Evolutionary conservation across 2,797 vertebrate genomes (phyloP), one percentile per base, ranked within the genome.

Genomic region (Gobionotothen gibberifrons): DNA sequence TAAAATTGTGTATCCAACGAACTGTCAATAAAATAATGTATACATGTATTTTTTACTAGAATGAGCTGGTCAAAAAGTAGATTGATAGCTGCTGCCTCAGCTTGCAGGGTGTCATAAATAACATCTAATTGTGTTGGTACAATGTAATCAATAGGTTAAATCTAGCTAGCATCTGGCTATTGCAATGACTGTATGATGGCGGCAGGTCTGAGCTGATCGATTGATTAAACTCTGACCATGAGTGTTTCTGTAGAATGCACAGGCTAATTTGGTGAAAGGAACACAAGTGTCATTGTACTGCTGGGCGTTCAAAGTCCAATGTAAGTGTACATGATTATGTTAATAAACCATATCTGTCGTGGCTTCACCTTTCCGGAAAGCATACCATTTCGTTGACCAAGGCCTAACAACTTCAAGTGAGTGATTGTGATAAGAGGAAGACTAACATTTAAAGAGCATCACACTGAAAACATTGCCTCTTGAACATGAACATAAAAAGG

Each of bases 401-500:
- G 12, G 22, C 0, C 15, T 56, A 15, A 36, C 21, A 54, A 55
- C 11, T 40, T 7, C 3, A 47, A 29, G 16, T 5, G 14, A 57
- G 9, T 16, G 17, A 44, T 21, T 36, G 57, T 14, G 29, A 43
- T 44, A 19, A 48, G 17, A 48, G 26, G 29, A 72, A 69, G 67
- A 13, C 16, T 36, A 78, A 60, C 39, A 32, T 72, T 64, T 40
- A 61, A 64, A 80, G 26, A 65, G 22, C 26, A 57, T 19, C 13
- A 39, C 1, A 58, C 17, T 65, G 2, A 47, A 78, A 75, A 75
- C 7, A 51, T 58, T 55, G 61, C 36, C 40, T 40, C n/a, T 53
- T 71, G 68, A 79, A 83, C 62, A 53, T 63, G 40, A 77, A 67
- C 49, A 70, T 75, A 55, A 36, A 76, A 71, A 4, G 17, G 4